Evolutionary conservation across 2,113 vertebrate genomes (phyloP), one percentile per base, ranked within the genome.

Genomic region (Nothocercus julius): DNA sequence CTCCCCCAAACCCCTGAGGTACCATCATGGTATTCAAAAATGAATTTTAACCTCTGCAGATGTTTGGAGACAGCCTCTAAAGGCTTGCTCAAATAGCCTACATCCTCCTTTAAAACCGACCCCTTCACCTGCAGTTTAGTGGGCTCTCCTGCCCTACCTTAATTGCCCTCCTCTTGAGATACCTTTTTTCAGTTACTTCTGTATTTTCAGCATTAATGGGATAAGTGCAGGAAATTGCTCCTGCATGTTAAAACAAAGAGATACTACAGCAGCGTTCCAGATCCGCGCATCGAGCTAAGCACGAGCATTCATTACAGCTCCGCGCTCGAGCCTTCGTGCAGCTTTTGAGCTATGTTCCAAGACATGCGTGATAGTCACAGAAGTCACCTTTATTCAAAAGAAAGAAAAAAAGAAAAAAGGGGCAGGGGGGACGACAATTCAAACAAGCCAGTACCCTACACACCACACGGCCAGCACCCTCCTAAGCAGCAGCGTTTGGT

Each of bases 211-310:
- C 58, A 6, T 14, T 18, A 28, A n/a, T n/a, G 38, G 86, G 69
- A 81, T 5, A 88, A 92, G 74, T 22, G 51, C 82, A 86, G 73
- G 88, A 75, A 90, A 82, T 64, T 82, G 69, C 86, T 79, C 66
- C 64, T 78, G 20, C 56, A 25, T 13, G 24, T 51, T 75, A 45
- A 70, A 3, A 38, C 1, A 4, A 34, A 63, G 74, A 68, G 32
- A 42, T 42, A 68, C 56, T 62, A 42, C 80, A 44, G 34, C 13
- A 38, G 13, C 8, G 32, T 25, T 53, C 61, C 81, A 84, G 32
- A 36, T 7, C 9, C 6, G 47, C 38, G 6, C 12, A 53, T 75
- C 42, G 44, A 42, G 30, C 42, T 8, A 38, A 56, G 34, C 27
- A 86, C 18, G 75, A 89, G 56, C 28, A 14, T 9, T 38, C 76